Evolutionary conservation across 2,797 vertebrate species (phyloP).

Genomic region (Poeciliopsis paucimaculata): DNA sequence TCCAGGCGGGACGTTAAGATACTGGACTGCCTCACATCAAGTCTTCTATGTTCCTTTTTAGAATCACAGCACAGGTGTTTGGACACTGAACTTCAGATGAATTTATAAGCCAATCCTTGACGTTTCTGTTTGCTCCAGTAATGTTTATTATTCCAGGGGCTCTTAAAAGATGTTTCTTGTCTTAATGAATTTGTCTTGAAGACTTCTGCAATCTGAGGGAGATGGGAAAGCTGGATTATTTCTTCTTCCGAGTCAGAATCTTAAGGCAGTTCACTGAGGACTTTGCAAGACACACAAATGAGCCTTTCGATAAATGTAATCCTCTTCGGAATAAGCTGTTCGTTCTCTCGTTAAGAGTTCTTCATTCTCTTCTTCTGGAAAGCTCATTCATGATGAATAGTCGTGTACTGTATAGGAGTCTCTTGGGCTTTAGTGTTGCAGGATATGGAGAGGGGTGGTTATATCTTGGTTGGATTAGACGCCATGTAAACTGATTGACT

Average conservation of each 20-base stretch:
- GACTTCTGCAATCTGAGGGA: constrained; percentile 2
- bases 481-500: constrained; percentile 4
- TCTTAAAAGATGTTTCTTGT: neutral
- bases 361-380: constrained; percentile 20
- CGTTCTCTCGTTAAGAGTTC: no score
- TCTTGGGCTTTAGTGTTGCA: neutral
- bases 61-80: constrained; percentile 12
- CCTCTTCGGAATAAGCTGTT: constrained; percentile 6
- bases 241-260: constrained; percentile 16
- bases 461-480: neutral
- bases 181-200: neutral
- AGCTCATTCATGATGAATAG: neutral
- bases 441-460: neutral
- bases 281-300: neutral
- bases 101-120: constrained; percentile 3
- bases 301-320: constrained; percentile 7
- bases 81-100: constrained; percentile 13
- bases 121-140: constrained; percentile 15
- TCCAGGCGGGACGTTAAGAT: constrained; percentile 53
- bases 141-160: neutral
- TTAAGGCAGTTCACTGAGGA: neutral
- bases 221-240: constrained; percentile 3
- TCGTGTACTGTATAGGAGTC: neutral
- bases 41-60: constrained; percentile 56
- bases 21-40: constrained; percentile 41